Evolutionary conservation across 2,888 invertebrate genomes (phyloP), one percentile per base, ranked within the genome.

Genomic region (Mythimna pallens): DNA sequence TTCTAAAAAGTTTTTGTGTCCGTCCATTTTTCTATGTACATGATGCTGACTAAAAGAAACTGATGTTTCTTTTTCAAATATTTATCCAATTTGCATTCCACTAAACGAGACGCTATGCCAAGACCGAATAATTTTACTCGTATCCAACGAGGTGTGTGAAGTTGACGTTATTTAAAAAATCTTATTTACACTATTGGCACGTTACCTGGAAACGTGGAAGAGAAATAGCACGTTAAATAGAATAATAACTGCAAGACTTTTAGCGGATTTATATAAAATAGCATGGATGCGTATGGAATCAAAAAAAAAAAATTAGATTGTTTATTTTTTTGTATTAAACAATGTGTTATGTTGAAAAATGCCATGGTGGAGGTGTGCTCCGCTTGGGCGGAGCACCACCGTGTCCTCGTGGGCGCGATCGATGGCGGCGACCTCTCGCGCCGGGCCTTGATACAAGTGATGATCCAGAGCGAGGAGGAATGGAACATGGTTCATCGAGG

Each of bases 51-150:
- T 12, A 7, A 59, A 73, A 71, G 73, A 72, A 75, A 82, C 34
- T n/a, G 67, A 71, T 59, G 65, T 82, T 71, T 63, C 71, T 69
- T 74, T 84, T 76, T 40, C 75, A 85, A 85, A 83, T 86, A 86
- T 86, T 86, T 83, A 57, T 65, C 58, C 74, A 73, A 86, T 86
- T 85, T 86, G 76, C 76, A 83, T 86, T 79, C 87, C 83, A 86
- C 86, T 86, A 85, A 34, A 34, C 62, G 57, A 65, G 73, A 69
- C 73, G 76, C 25, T 65, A 68, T 50, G 73, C 57, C 59, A 66
- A 57, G 30, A 69, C 73, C 71, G 70, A 77, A 81, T 83, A 73
- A 86, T 85, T 84, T 75, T 52, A 61, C 59, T 76, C 66, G 47
- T 57, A 79, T 36, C 55, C 58, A 25, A 50, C 65, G 59, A 73